These are phyloP conservation scores for Agrochola lota DNA, from an alignment of 2,888 invertebrate species.

Conservation along the genomic window DNA sequence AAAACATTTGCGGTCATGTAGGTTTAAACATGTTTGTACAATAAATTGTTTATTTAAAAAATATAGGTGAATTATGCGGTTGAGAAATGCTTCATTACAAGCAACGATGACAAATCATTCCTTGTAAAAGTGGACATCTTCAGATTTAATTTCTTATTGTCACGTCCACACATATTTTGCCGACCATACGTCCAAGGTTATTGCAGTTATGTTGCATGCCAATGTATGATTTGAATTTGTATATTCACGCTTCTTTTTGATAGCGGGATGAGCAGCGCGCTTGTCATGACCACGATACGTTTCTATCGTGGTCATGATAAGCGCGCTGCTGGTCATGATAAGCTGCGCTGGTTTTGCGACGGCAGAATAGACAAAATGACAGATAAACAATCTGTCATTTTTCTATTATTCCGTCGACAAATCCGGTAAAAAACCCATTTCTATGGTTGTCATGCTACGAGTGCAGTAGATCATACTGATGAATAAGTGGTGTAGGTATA, in stretches of 20 bases:
- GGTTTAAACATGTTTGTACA: not conserved
- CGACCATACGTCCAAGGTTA: conserved; percentile 51
- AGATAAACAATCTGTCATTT: too few relatives aligned
- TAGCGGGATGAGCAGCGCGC: not conserved
- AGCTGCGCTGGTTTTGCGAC: too few relatives aligned
- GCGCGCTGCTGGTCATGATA: too few relatives aligned
- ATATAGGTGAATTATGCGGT: conserved; percentile 32
- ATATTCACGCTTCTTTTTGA: not conserved
- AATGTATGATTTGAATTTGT: conserved; percentile 4
- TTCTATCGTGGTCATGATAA: too few relatives aligned
- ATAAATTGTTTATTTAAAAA: conserved; percentile 13
- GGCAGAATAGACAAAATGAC: too few relatives aligned
- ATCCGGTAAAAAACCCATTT: too few relatives aligned
- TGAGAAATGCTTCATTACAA: conserved; percentile 46
- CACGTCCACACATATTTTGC: conserved; percentile 61
- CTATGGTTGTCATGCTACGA: too few relatives aligned
- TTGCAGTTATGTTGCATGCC: not conserved
- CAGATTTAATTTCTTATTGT: conserved; percentile 48
- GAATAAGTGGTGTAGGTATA: not conserved
- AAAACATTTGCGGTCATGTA: not conserved
- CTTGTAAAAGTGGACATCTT: conserved; percentile 58
- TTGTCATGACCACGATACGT: too few relatives aligned
- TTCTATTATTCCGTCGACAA: too few relatives aligned
- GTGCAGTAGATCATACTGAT: not conserved
- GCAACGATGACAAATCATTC: conserved; percentile 64